Evolutionary conservation across 2,113 vertebrate species (phyloP).

Genomic region (Motacilla alba): DNA sequence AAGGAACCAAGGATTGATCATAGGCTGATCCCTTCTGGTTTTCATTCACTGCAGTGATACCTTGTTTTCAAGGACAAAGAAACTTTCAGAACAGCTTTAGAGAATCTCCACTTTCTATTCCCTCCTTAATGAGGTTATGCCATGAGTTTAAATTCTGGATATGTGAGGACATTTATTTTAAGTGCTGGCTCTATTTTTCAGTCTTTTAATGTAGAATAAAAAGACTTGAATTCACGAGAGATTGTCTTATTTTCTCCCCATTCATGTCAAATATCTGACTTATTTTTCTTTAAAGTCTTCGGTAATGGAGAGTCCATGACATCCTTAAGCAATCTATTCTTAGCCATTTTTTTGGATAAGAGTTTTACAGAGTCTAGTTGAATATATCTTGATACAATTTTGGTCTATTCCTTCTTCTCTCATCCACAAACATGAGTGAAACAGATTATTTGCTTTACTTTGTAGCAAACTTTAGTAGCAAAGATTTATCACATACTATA

Average conservation of each 20-base stretch:
- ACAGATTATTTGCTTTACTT: not conserved
- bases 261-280: not conserved
- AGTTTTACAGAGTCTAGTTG: not conserved
- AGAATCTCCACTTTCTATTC: not conserved
- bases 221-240: not conserved
- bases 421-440: not conserved
- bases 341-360: not conserved
- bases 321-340: not conserved
- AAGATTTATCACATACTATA: not conserved
- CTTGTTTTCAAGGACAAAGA: not conserved
- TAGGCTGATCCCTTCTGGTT: not conserved
- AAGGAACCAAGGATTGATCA: not conserved
- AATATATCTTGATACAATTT: not conserved
- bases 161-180: not conserved
- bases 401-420: not conserved
- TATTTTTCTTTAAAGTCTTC: not conserved
- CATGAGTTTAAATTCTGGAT: not conserved
- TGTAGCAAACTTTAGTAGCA: not conserved
- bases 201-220: not conserved
- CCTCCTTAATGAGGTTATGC: not conserved
- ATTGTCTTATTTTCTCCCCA: not conserved
- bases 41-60: not conserved
- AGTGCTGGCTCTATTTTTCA: not conserved
- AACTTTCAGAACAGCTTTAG: not conserved
- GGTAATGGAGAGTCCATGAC: not conserved